These are phyloP conservation scores for Brachypterus glaber DNA, from an alignment of 2,888 invertebrate genomes.

Conservation along the genomic window DNA sequence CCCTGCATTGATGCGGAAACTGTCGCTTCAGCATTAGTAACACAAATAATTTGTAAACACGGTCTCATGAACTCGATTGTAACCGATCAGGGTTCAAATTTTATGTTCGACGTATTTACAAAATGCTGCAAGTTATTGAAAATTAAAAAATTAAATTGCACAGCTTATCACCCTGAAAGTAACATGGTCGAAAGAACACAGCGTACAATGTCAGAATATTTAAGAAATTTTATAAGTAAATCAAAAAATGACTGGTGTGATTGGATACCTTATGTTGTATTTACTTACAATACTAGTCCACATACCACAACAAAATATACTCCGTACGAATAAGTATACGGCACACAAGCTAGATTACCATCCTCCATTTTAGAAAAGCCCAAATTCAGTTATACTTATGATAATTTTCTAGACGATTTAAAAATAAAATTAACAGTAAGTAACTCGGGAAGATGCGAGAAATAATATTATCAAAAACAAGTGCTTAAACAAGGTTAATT, in stretches of 20 bases:
- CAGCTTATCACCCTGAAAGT: constrained; percentile 14
- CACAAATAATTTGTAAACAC: constrained; percentile 13
- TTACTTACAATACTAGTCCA: constrained; percentile 15
- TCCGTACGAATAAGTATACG: constrained; percentile 16
- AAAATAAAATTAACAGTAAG: constrained; percentile 11
- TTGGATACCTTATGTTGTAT: constrained; percentile 13
- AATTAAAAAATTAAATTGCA: constrained; percentile 13
- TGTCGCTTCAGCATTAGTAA: constrained; percentile 22
- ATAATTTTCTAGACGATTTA: constrained; percentile 8
- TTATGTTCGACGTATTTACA: constrained; percentile 10
- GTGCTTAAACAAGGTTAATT: background rate
- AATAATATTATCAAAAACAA: background rate
- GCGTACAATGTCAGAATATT: constrained; percentile 12
- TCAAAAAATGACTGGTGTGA: constrained; percentile 18
- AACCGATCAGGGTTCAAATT: constrained; percentile 16
- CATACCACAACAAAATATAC: constrained; percentile 16
- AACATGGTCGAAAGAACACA: constrained; percentile 19
- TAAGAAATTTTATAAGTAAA: constrained; percentile 15
- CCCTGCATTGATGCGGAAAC: constrained; percentile 17
- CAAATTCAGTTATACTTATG: constrained; percentile 9
- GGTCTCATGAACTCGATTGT: constrained; percentile 16
- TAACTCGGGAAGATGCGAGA: background rate
- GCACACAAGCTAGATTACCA: constrained; percentile 10
- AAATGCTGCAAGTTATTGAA: constrained; percentile 10
- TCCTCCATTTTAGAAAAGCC: background rate